These are phyloP conservation scores for Oplegnathus fasciatus DNA, from an alignment of 2,113 vertebrate genomes.

Conservation along the genomic window DNA sequence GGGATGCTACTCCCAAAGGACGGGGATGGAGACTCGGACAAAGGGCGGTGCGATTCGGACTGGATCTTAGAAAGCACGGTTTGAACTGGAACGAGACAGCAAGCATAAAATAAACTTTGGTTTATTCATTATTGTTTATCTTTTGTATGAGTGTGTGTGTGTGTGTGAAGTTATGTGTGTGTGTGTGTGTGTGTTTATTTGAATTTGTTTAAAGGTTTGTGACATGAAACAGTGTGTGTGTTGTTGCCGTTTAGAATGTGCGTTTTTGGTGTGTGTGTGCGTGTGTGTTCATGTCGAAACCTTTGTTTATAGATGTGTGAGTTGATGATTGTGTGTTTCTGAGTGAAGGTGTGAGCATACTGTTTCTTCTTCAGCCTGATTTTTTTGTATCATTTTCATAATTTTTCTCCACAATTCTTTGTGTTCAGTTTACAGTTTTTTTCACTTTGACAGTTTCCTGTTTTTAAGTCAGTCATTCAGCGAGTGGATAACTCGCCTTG, in stretches of 20 bases:
- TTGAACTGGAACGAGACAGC: slow-evolving; percentile 78
- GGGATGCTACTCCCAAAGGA: slow-evolving; percentile 87
- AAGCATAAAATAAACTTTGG: slow-evolving; percentile 53
- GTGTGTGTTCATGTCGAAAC: slow-evolving; percentile 47
- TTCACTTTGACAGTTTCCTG: slow-evolving; percentile 37
- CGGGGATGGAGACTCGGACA: slow-evolving; percentile 80
- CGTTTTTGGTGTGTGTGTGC: slow-evolving; percentile 46
- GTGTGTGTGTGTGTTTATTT: slow-evolving; percentile 47
- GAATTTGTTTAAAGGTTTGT: slow-evolving; percentile 43
- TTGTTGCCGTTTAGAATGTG: slow-evolving; percentile 56
- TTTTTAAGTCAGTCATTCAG: slow-evolving; percentile 53
- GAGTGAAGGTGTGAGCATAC: slow-evolving; percentile 20
- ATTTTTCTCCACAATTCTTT: slow-evolving; percentile 56
- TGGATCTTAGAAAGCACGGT: slow-evolving; percentile 96
- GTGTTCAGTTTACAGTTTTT: slow-evolving; percentile 64
- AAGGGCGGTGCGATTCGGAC: slow-evolving; percentile 89
- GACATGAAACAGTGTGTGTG: slow-evolving; percentile 20
- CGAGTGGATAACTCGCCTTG: slow-evolving; percentile 79
- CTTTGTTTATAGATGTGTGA: slow-evolving; percentile 35
- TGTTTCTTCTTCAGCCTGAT: slow-evolving; percentile 23
- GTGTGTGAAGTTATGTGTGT: slow-evolving; percentile 20
- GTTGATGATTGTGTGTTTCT: slow-evolving; percentile 32
- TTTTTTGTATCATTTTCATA: slow-evolving; percentile 60
- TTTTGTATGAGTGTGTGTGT: slow-evolving; percentile 45
- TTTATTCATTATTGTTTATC: slow-evolving; percentile 51